Evolutionary conservation across 2,888 invertebrate species (phyloP).

Genomic region (Priocnemis perturbator): DNA sequence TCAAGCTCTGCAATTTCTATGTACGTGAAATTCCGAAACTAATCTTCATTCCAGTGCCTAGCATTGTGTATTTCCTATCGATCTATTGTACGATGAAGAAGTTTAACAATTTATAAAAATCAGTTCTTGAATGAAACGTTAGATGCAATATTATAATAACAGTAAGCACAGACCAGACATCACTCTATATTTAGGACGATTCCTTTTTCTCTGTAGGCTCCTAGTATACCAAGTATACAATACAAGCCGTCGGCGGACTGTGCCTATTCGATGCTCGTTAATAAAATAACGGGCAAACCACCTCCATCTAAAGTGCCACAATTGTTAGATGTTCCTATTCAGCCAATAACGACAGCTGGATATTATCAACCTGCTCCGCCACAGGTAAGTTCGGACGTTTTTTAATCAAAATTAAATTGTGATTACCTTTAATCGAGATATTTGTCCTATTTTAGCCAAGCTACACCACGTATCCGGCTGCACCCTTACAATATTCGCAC

Average conservation of each 20-base stretch:
- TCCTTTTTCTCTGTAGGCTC: slow-evolving; percentile 74
- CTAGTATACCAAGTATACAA: slow-evolving; percentile 80
- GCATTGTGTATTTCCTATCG: too few relatives aligned
- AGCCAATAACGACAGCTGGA: slow-evolving; percentile 58
- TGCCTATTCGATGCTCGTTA: slow-evolving; percentile 91
- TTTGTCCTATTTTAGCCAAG: slow-evolving; percentile 41
- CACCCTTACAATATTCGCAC: slow-evolving; percentile 71
- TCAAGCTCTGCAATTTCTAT: too few relatives aligned
- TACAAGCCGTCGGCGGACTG: slow-evolving; percentile 92
- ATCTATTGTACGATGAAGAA: too few relatives aligned
- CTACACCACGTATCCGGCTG: slow-evolving; percentile 61
- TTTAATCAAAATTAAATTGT: slow-evolving; percentile 12
- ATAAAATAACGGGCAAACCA: slow-evolving; percentile 86
- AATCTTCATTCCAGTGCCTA: too few relatives aligned
- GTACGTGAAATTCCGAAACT: too few relatives aligned
- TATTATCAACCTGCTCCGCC: slow-evolving; percentile 63
- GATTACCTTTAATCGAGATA: slow-evolving; percentile 5
- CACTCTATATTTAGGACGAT: slow-evolving; percentile 23
- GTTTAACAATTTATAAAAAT: too few relatives aligned
- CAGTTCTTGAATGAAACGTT: too few relatives aligned
- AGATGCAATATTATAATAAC: too few relatives aligned
- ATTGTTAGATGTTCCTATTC: slow-evolving; percentile 54
- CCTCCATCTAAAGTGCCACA: slow-evolving; percentile 64
- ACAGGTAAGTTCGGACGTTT: slow-evolving; percentile 56
- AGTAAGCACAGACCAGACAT: slow-evolving; percentile 5